Percentiles rank a stretch among this genome's conserved stretches.
These are phyloP conservation scores for Drosophila simulans DNA, from an alignment of 1,140 invertebrate genomes.

Conservation along the genomic window DNA sequence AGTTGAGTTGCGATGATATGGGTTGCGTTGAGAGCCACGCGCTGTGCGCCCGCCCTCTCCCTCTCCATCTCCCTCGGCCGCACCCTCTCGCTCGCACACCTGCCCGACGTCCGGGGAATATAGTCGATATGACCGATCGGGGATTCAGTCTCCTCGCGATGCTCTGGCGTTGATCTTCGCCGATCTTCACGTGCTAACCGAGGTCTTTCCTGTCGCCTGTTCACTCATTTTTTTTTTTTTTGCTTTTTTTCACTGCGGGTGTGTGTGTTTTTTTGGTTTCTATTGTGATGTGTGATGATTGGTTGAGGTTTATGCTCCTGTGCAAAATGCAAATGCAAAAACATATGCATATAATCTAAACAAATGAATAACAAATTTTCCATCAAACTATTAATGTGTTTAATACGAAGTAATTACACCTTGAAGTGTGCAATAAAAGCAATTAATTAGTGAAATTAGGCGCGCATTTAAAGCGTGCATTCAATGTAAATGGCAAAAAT, in stretches of 20 bases:
- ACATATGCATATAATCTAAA: background rate
- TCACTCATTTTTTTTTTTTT: background rate
- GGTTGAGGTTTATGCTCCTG: too few species aligned
- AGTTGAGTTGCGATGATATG: background rate
- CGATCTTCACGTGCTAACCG: conserved; percentile 33
- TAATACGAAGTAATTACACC: background rate
- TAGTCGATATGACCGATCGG: conserved; percentile 14
- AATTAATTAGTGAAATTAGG: background rate
- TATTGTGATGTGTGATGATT: conserved; percentile 10
- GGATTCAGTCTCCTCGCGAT: conserved; percentile 74
- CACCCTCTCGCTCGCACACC: background rate
- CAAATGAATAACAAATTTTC: background rate
- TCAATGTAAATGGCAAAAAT: background rate
- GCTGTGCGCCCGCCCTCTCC: background rate
- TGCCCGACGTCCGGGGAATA: conserved; percentile 21
- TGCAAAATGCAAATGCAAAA: background rate
- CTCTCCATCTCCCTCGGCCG: background rate
- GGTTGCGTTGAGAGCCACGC: conserved; percentile 17
- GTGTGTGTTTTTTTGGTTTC: conserved; percentile 13
- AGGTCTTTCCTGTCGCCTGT: conserved; percentile 7
- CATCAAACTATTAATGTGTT: background rate
- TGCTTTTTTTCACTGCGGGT: background rate
- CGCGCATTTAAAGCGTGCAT: background rate
- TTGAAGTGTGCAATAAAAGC: background rate
- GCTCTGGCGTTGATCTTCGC: conserved; percentile 75